Conservation (phyloP, 2,888 invertebrate genomes). For the Cistogaster globosa region DNA sequence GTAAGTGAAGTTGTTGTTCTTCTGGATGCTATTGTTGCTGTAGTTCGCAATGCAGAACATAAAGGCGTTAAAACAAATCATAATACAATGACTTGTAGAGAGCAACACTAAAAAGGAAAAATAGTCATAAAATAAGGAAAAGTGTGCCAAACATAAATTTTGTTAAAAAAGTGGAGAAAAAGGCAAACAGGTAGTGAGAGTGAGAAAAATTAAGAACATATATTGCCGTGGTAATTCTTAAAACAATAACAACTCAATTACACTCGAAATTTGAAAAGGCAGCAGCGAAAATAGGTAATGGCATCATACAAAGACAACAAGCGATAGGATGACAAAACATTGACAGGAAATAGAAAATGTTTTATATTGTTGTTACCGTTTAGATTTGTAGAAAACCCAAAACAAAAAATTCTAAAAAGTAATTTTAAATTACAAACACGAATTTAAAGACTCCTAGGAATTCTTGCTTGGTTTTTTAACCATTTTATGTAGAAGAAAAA, state of each 20-base stretch:
- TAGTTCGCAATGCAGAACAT: constrained; percentile 1
- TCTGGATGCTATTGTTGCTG: not conserved
- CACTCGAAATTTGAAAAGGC: constrained; percentile 11
- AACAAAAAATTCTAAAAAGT: not conserved
- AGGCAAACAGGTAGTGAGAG: constrained; percentile 1
- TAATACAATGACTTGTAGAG: constrained; percentile 19
- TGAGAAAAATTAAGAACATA: not conserved
- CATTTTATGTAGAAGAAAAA: not conserved
- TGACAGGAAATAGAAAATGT: constrained; percentile 45
- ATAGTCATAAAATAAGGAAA: constrained; percentile 10
- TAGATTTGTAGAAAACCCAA: not conserved
- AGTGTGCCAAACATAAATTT: constrained; percentile 63
- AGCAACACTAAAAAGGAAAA: constrained; percentile 30
- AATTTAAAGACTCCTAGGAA: constrained; percentile 27
- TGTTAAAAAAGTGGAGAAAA: constrained; percentile 30
- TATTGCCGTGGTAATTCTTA: constrained; percentile 13
- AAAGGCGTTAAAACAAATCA: constrained; percentile 47
- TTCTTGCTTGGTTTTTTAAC: not conserved
- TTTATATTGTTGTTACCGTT: constrained; percentile 14
- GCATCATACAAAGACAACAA: not conserved
- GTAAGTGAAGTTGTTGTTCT: constrained; percentile 15
- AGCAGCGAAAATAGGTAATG: not conserved
- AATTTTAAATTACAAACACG: constrained; percentile 33
- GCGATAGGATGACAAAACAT: constrained; percentile 24
- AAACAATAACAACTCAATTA: not conserved